These are phyloP conservation scores for Lomographa bimaculata DNA, from an alignment of 2,888 invertebrate species.

Conservation along the genomic window DNA sequence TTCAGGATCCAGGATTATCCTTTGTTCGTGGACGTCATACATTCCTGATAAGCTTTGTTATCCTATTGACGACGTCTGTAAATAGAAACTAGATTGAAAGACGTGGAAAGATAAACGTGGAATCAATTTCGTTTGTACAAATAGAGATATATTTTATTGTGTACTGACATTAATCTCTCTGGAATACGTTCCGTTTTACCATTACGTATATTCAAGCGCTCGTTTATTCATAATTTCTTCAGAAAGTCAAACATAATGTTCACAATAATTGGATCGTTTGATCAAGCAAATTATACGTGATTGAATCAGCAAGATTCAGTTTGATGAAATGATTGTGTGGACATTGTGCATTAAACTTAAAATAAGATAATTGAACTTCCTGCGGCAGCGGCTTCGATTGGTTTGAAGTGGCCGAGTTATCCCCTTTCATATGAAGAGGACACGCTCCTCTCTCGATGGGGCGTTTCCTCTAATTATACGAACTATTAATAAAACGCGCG, in stretches of 20 bases:
- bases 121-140: constrained; percentile 20
- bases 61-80: constrained; percentile 45
- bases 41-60: constrained; percentile 61
- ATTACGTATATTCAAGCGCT: too few relatives aligned
- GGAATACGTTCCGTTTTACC: neutral
- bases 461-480: constrained; percentile 81
- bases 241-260: constrained; percentile 1
- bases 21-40: constrained; percentile 68
- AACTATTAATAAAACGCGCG: constrained; percentile 73
- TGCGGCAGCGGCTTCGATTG: constrained; percentile 68
- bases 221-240: neutral
- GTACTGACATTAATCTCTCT: constrained; percentile 1
- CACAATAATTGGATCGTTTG: constrained; percentile 58
- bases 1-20: constrained; percentile 72
- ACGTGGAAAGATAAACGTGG: constrained; percentile 14
- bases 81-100: constrained; percentile 27
- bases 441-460: constrained; percentile 59
- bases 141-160: constrained; percentile 12
- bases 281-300: constrained; percentile 67
- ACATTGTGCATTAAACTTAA: constrained; percentile 76
- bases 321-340: constrained; percentile 82
- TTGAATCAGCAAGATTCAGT: constrained; percentile 72
- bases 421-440: constrained; percentile 65
- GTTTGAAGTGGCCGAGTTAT: constrained; percentile 60
- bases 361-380: constrained; percentile 83